These are phyloP conservation scores for Apostichopus leukothele DNA, from an alignment of 53 echinoderm and acorn worm genomes.

Conservation along the genomic window DNA sequence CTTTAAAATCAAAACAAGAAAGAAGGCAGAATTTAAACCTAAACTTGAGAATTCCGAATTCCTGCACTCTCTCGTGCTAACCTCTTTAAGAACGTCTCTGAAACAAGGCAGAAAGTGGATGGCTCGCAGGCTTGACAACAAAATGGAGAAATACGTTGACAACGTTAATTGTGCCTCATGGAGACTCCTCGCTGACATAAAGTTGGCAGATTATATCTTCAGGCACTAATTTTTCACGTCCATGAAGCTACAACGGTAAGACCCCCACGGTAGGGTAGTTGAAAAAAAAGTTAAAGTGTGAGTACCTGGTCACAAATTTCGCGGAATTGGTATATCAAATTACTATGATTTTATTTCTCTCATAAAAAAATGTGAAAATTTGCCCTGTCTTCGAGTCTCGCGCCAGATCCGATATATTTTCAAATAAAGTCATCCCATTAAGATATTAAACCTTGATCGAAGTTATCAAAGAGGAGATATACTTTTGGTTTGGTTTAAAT, in stretches of 20 bases:
- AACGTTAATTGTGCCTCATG: slow-evolving; percentile 45
- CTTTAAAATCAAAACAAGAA: too few relatives aligned
- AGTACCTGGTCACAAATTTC: not conserved
- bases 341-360: not conserved
- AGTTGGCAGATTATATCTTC: slow-evolving; percentile 42
- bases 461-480: too few relatives aligned
- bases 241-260: slow-evolving; percentile 40
- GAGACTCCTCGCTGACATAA: slow-evolving; percentile 39
- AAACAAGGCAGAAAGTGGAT: slow-evolving; percentile 39
- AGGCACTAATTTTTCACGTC: slow-evolving; percentile 40
- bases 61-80: not conserved
- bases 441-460: not conserved
- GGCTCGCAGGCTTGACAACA: slow-evolving; percentile 40
- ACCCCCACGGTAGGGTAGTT: slow-evolving; percentile 38
- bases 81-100: slow-evolving; percentile 39
- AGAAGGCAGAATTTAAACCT: too few relatives aligned
- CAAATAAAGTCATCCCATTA: not conserved
- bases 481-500: too few relatives aligned
- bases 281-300: not conserved
- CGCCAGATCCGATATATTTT: not conserved
- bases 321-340: slow-evolving; percentile 30
- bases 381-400: not conserved
- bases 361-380: not conserved
- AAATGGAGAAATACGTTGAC: slow-evolving; percentile 45
- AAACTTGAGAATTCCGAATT: too few relatives aligned